Evolutionary conservation across 2,888 invertebrate genomes (phyloP), one percentile per base, ranked within the genome.

Genomic region (Eupeodes latifasciatus): DNA sequence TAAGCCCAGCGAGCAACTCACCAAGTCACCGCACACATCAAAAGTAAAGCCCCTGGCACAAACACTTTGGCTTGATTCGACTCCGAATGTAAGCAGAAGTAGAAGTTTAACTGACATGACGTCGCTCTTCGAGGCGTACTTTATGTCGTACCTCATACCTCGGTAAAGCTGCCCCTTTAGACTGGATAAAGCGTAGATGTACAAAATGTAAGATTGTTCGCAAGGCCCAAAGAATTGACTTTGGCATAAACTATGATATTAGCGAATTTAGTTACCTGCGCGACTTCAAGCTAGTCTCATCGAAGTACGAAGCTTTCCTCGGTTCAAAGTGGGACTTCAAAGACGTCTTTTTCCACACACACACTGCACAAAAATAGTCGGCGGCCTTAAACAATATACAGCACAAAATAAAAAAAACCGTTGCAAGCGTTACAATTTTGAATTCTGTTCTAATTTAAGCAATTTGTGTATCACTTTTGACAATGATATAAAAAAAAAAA

Each of bases 211-310:
- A 71, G 61, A 53, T 69, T 55, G 72, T 69, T 69, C 51, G 72
- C 62, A 51, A 53, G 81, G 74, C 74, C 19, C 74, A 71, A 81
- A 79, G 85, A 83, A 87, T 83, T 85, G 81, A 90, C 90, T 87
- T 90, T 85, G 90, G 83, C 83, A 86, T 85, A 82, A 89, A 79
- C 85, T 85, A 82, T 80, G 81, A 79, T 83, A 85, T 80, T 87
- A 83, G 80, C 78, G 69, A 75, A 78, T 90, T 90, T 87, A 90
- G 90, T 90, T 89, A 90, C 79, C 85, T 87, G 90, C 89, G 90
- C 89, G 90, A 89, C 90, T 90, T 90, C 89, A 89, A 85, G 72
- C 89, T 62, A 81, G 79, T 67, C 89, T 87, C 83, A 84, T 89
- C 90, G 82, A 75, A 79, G 75, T 75, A 85, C 89, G 80, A 85